Percentiles rank a stretch among this genome's conserved stretches.
These are phyloP conservation scores for Tipula unca DNA, from an alignment of 2,888 invertebrate genomes.

Conservation along the genomic window DNA sequence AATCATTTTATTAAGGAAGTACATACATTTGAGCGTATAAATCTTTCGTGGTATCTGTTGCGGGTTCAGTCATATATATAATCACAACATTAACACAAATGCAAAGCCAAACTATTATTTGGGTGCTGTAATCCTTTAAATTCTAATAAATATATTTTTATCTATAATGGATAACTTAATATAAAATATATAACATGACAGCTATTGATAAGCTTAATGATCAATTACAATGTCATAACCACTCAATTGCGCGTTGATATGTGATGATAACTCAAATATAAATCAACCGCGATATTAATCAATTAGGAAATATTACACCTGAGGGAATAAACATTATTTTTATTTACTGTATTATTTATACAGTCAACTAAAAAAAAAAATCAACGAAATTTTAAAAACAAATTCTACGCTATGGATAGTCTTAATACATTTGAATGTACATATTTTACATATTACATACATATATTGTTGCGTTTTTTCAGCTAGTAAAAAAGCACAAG, in stretches of 20 bases:
- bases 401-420: no score
- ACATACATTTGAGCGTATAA: no score
- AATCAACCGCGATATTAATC: background rate
- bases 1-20: no score
- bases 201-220: background rate
- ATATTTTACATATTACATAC: background rate
- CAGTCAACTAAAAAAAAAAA: no score
- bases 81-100: no score
- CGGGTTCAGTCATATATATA: no score
- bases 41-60: no score
- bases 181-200: background rate
- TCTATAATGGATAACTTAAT: background rate
- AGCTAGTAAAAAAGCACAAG: background rate
- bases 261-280: background rate
- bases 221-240: background rate
- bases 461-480: background rate
- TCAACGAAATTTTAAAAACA: background rate
- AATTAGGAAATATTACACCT: background rate
- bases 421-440: background rate
- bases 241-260: background rate
- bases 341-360: no score
- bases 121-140: background rate
- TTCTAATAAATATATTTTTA: background rate
- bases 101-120: no score
- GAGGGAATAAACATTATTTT: background rate